These are phyloP conservation scores for Amblyraja radiata DNA, from an alignment of 2,797 vertebrate species.

Conservation along the genomic window DNA sequence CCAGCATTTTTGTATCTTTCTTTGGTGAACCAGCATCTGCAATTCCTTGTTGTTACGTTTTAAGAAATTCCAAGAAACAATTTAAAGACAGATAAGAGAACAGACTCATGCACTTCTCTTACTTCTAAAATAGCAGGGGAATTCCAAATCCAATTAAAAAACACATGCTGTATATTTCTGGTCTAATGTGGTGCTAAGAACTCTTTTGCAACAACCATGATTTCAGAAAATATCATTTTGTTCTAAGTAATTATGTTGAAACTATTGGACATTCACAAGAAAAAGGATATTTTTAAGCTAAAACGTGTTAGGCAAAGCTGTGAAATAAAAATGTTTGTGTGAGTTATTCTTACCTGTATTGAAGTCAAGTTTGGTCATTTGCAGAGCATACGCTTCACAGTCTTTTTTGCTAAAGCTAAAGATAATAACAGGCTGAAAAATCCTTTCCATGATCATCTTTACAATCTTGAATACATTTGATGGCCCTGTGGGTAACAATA, in stretches of 20 bases:
- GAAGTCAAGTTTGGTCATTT: slow-evolving; percentile 94
- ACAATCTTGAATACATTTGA: slow-evolving; percentile 98
- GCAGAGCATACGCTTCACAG: slow-evolving; percentile 93
- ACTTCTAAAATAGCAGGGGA: background rate
- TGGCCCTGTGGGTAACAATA: slow-evolving; percentile 61
- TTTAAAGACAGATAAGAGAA: too few species aligned
- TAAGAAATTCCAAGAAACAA: too few species aligned
- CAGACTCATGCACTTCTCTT: background rate
- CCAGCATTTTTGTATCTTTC: too few species aligned
- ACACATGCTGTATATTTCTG: background rate
- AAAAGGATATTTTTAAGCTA: background rate
- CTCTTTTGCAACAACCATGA: background rate
- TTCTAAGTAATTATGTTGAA: background rate
- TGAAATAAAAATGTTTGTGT: background rate
- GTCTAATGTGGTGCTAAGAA: background rate
- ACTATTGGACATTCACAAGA: background rate
- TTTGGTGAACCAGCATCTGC: too few species aligned
- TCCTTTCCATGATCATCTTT: slow-evolving; percentile 99
- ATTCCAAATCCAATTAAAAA: background rate
- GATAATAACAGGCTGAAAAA: slow-evolving; percentile 98
- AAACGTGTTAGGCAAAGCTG: too few species aligned
- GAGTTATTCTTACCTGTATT: slow-evolving; percentile 70
- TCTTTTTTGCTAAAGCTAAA: slow-evolving; percentile 99
- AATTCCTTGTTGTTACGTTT: too few species aligned
- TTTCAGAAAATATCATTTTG: background rate